Conservation (phyloP, 1,140 invertebrate genomes). For the Physella acuta region DNA sequence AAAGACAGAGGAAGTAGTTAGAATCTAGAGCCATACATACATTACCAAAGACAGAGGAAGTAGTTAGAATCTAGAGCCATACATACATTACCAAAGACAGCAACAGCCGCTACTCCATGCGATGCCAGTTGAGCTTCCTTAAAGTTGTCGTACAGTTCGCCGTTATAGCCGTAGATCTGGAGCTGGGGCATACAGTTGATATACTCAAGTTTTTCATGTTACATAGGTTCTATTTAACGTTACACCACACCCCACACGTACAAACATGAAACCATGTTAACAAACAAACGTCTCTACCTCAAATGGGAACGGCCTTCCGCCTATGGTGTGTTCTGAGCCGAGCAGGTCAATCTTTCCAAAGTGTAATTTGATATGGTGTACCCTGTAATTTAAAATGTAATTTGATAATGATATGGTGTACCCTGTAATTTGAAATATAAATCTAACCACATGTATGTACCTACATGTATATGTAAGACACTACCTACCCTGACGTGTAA, state of each 20-base stretch:
- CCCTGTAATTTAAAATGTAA: no score
- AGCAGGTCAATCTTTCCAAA: slow-evolving; percentile 61
- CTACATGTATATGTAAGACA: no score
- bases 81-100: slow-evolving; percentile 81
- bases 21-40: no score
- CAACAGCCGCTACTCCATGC: slow-evolving; percentile 83
- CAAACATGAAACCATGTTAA: no score
- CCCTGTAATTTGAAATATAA: no score
- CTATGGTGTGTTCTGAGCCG: slow-evolving; percentile 43
- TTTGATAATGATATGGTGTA: slow-evolving; percentile 72
- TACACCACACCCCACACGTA: neutral
- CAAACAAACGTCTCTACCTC: slow-evolving; percentile 34
- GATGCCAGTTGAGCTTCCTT: slow-evolving; percentile 83
- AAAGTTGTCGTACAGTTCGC: slow-evolving; percentile 87
- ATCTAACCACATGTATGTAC: no score
- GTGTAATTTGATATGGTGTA: slow-evolving; percentile 80
- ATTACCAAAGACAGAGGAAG: no score
- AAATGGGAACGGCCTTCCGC: slow-evolving; percentile 37
- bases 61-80: no score
- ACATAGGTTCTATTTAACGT: neutral
- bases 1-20: no score
- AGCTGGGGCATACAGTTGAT: slow-evolving; percentile 70
- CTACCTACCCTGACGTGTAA: no score
- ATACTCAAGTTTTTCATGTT: neutral
- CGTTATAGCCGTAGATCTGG: slow-evolving; percentile 93